A percentile compares a stretch with the other conserved stretches of the same genome.
Evolutionary conservation across 2,113 vertebrate species (phyloP).

Genomic region (Solea solea): DNA sequence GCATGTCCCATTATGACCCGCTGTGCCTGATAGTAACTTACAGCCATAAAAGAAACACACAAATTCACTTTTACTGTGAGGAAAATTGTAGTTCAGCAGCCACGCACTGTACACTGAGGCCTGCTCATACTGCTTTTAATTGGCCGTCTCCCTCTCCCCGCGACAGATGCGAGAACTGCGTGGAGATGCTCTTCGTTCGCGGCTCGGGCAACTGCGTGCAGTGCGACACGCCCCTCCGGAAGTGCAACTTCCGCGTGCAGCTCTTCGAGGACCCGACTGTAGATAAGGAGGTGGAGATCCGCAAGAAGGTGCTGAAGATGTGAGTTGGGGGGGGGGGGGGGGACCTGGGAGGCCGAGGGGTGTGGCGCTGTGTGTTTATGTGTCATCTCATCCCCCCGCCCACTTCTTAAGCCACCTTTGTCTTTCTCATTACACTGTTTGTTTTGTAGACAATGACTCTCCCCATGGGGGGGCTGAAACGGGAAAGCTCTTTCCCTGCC

Average conservation of each 20-base stretch:
- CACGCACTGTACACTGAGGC: not conserved
- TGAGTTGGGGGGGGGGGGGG: slow-evolving; percentile 75
- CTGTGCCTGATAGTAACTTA: slow-evolving; percentile 43
- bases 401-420: slow-evolving; percentile 78
- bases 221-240: slow-evolving; percentile 93
- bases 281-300: slow-evolving; percentile 98
- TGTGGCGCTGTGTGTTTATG: slow-evolving; percentile 65
- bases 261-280: slow-evolving; percentile 96
- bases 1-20: slow-evolving; percentile 57
- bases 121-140: not conserved
- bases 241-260: slow-evolving; percentile 96
- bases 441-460: slow-evolving; percentile 83
- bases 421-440: slow-evolving; percentile 82
- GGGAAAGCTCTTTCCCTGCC: slow-evolving; percentile 76
- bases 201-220: slow-evolving; percentile 96
- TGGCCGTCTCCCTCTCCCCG: not conserved
- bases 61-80: slow-evolving; percentile 39
- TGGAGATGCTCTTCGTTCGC: slow-evolving; percentile 96
- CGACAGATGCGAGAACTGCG: slow-evolving; percentile 94
- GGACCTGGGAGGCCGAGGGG: slow-evolving; percentile 27
- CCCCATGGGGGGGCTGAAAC: slow-evolving; percentile 60
- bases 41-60: slow-evolving; percentile 26
- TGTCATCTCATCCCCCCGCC: slow-evolving; percentile 71
- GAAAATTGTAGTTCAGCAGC: slow-evolving; percentile 35
- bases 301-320: slow-evolving; percentile 98